phyloP scores from a whole-genome alignment of 2,888 invertebrate genomes.

The Chymomyza amoena region DNA sequence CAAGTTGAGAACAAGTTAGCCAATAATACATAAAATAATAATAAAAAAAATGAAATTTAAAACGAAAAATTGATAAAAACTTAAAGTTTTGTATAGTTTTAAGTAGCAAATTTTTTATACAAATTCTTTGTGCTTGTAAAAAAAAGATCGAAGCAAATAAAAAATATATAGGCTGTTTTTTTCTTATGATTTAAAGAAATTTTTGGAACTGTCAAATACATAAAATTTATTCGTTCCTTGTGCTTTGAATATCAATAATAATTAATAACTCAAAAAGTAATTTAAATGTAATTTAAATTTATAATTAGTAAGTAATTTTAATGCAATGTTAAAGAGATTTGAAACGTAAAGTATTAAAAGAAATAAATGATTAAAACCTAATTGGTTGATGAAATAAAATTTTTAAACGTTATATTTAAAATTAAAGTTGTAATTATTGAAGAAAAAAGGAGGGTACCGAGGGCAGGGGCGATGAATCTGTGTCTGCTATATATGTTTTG shows the following conservation, averaged over 20 bases:
- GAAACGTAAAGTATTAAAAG: constrained; percentile 39
- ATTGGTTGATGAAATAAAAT: not conserved
- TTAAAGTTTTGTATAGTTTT: constrained; percentile 4
- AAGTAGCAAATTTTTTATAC: constrained; percentile 31
- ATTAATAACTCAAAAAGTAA: constrained; percentile 33
- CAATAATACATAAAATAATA: constrained; percentile 17
- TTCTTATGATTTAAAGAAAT: no score
- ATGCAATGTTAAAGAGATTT: constrained; percentile 8
- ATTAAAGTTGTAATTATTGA: not conserved
- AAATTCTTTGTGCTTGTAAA: not conserved
- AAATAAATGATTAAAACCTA: not conserved
- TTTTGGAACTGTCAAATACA: constrained; percentile 8
- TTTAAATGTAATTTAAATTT: constrained; percentile 5
- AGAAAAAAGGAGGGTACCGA: no score
- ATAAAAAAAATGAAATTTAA: constrained; percentile 8
- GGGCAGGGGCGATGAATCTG: no score
- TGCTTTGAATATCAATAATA: constrained; percentile 28
- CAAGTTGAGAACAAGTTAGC: constrained; percentile 62
- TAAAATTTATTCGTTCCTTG: constrained; percentile 34
- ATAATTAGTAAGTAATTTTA: constrained; percentile 11
- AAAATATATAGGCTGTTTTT: no score
- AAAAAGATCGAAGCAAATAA: not conserved
- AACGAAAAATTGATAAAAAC: constrained; percentile 18
- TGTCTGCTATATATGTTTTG: no score
- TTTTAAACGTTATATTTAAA: not conserved